phyloP scores from a whole-genome alignment of 92 coral and sea anemone species.

The Epizoanthus illoricatus region DNA sequence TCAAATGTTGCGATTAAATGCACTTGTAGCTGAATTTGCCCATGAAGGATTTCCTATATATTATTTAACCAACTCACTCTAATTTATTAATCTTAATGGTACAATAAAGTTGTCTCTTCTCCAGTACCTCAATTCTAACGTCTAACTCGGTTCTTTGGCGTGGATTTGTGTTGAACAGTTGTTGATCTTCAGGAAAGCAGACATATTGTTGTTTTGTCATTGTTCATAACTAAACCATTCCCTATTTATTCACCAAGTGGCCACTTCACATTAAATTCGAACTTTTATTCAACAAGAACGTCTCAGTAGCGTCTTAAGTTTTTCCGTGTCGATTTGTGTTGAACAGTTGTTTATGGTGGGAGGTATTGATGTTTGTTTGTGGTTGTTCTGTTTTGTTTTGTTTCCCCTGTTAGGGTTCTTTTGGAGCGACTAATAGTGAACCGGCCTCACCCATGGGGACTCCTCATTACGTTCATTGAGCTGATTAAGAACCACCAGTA shows the following conservation, averaged over 20 bases:
- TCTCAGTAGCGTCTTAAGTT: background rate
- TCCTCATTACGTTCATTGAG: slow-evolving; percentile 95
- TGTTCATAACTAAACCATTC: background rate
- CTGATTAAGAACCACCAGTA: slow-evolving; percentile 97
- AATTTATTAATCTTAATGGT: too few relatives aligned
- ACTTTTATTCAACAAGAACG: background rate
- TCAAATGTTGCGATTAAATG: background rate
- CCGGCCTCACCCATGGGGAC: slow-evolving; percentile 99
- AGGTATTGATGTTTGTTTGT: background rate
- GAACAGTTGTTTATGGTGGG: background rate
- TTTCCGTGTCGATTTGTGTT: background rate
- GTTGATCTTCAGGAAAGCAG: too few relatives aligned
- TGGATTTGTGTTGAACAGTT: too few relatives aligned
- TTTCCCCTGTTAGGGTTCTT: slow-evolving; percentile 57
- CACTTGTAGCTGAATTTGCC: too few relatives aligned
- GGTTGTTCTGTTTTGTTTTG: background rate
- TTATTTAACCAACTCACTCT: too few relatives aligned
- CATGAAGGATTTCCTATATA: too few relatives aligned
- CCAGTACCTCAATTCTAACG: background rate
- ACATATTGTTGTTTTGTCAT: too few relatives aligned
- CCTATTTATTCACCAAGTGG: too few relatives aligned
- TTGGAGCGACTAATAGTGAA: slow-evolving; percentile 93
- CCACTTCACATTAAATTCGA: background rate
- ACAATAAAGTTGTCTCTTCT: background rate
- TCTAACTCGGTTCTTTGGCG: too few relatives aligned